Evolutionary conservation across 2,888 invertebrate species (phyloP), one percentile per base, ranked within the genome.

Genomic region (Iphiclides podalirius): DNA sequence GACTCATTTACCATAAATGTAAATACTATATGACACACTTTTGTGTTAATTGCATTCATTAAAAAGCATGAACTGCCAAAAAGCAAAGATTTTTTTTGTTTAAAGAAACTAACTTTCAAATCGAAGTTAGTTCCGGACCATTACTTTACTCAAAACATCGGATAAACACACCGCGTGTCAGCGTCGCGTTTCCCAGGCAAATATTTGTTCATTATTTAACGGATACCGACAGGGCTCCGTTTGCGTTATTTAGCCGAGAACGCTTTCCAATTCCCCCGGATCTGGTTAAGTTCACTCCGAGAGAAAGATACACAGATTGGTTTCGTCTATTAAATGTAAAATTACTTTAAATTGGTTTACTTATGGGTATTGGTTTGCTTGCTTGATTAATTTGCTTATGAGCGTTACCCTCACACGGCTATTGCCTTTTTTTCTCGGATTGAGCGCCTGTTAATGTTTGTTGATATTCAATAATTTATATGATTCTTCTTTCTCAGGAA

Each of bases 191-290:
- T 3, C 7, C 23, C 42, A 9, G 8, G 15, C 26, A 47, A 41
- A 41, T 47, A 36, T 31, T 47, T 47, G 41, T 41, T 41, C 47
- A 41, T 47, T 47, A 47, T 47, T 47, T 41, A 47, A 41, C 41
- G 17, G 17, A 12, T 12, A n/a, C 41, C 41, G 28, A 41, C 47
- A 13, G 31, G 47, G 28, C 36, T 14, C 16, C 11, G 16, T 28
- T 47, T 20, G 28, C 20, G 41, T 39, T 46, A 39, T 47, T 40
- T 31, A 20, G 16, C 7, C 20, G 20, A 14, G 37, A 38, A 28
- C 36, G 41, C 17, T 37, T 20, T 41, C 36, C 41, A 41, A 47
- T 47, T 41, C 13, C 47, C 12, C 17, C 47, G 28, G 41, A 47
- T 41, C 41, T 41, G 47, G 36, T 36, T 41, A 47, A 12, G 15